phyloP scores from a whole-genome alignment of 2,797 vertebrate genomes.

The Thalassophryne amazonica region DNA sequence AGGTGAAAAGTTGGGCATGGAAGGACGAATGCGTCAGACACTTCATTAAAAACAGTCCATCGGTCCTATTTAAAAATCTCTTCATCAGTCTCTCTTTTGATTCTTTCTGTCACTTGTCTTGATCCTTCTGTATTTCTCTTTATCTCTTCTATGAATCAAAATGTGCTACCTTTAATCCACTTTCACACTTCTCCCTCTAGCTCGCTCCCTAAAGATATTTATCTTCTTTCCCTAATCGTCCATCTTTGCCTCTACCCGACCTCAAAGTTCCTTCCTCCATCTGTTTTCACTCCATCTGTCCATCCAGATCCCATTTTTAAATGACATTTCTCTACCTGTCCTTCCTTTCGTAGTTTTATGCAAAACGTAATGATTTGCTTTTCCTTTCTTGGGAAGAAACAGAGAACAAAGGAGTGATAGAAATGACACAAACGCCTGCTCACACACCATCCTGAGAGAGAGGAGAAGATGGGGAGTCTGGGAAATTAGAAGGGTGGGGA shows the following conservation, averaged over 20 bases:
- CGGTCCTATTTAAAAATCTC: no score
- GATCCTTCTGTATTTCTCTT: slow-evolving; percentile 39
- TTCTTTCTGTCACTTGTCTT: neutral
- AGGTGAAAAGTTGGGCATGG: no score
- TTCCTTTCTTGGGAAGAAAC: slow-evolving; percentile 32
- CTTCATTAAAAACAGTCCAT: no score
- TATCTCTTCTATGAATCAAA: slow-evolving; percentile 47
- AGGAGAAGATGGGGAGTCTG: slow-evolving; percentile 14
- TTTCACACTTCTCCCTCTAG: slow-evolving; percentile 43
- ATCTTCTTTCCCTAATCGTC: slow-evolving; percentile 44
- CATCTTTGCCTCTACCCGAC: slow-evolving; percentile 9
- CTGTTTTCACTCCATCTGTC: slow-evolving; percentile 27
- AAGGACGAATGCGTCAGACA: no score
- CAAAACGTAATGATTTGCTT: slow-evolving; percentile 52
- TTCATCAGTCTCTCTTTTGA: no score
- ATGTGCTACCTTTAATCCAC: slow-evolving; percentile 42
- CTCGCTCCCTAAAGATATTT: slow-evolving; percentile 21
- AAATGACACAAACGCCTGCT: slow-evolving; percentile 36
- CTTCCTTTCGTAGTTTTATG: slow-evolving; percentile 38
- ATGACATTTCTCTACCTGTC: slow-evolving; percentile 16
- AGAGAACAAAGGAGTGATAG: slow-evolving; percentile 18
- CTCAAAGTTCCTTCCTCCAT: slow-evolving; percentile 1
- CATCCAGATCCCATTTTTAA: slow-evolving; percentile 39
- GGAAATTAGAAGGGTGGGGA: slow-evolving; percentile 42
- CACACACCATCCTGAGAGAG: slow-evolving; percentile 29